A percentile compares a stretch with the other conserved stretches of the same genome.
These are phyloP conservation scores for Erynnis tages DNA, from an alignment of 2,888 invertebrate species.

Conservation along the genomic window DNA sequence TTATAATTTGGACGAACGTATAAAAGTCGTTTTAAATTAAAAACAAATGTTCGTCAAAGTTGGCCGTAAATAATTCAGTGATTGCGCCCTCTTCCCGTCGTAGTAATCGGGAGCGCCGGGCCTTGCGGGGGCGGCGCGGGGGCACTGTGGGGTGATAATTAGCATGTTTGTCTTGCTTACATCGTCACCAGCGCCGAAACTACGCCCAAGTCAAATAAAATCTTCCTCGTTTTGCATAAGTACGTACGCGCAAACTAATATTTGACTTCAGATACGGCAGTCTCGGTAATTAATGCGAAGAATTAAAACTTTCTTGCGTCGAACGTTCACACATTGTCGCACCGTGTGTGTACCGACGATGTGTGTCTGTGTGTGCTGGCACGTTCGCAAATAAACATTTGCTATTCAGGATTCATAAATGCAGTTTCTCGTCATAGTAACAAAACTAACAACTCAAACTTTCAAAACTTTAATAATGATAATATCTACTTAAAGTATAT, in stretches of 20 bases:
- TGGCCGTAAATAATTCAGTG: constrained; percentile 60
- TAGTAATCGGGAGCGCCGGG: constrained; percentile 46
- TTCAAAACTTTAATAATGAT: too few species aligned
- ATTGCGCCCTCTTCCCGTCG: constrained; percentile 41
- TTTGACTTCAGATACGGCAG: constrained; percentile 59
- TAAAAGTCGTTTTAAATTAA: constrained; percentile 56
- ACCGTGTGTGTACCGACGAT: constrained; percentile 15
- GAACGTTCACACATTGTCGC: constrained; percentile 25
- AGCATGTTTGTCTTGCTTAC: constrained; percentile 80
- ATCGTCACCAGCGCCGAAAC: constrained; percentile 75
- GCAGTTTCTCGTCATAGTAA: background rate
- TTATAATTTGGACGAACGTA: constrained; percentile 46
- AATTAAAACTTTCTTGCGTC: constrained; percentile 67
- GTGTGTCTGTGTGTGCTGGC: constrained; percentile 1
- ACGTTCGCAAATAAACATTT: constrained; percentile 11
- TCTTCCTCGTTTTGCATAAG: constrained; percentile 75
- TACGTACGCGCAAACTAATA: constrained; percentile 59
- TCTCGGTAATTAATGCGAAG: constrained; percentile 69
- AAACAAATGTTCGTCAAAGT: constrained; percentile 65
- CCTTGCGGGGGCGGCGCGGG: constrained; percentile 31
- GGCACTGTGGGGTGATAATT: constrained; percentile 59
- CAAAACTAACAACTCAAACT: background rate
- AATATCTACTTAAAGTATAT: too few species aligned
- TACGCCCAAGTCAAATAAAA: constrained; percentile 79
- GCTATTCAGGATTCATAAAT: background rate